Base-by-base conservation (phyloP, 2,888 invertebrate species). In the Parnassius smintheus region DNA sequence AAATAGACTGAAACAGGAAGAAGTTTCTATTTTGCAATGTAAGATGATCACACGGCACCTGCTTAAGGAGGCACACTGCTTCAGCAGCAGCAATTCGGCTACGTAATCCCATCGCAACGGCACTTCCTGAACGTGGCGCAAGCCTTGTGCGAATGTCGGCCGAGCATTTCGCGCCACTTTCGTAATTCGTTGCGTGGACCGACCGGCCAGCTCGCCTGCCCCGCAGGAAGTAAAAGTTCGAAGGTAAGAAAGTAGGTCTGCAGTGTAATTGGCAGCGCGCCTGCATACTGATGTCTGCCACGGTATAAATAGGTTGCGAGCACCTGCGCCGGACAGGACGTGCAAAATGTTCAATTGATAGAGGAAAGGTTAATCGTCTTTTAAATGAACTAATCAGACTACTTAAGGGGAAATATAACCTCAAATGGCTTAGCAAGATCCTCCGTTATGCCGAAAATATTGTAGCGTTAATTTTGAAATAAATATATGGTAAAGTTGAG, bases 171-270 rank as follows among this genome's bases (percentile, higher is more conserved):
- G 91, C 91, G 91, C 89, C 86, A 90, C 90, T 91, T 89, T 91
- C 91, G 91, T 89, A 90, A 91, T 87, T 82, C 83, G 85, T 89
- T 90, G 90, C 89, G 90, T 89, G 86, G 91, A 81, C 84, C 88
- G 86, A 83, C 85, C 87, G 87, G 85, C 86, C 83, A 86, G 82
- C 85, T 81, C 76, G 88, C 84, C 83, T 79, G 86, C 87, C 86
- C 89, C 90, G 89, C 89, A 91, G 91, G 91, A 91, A 91, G 91
- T 91, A 91, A 91, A 91, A 91, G 91, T 91, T 91, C 91, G 90
- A 90, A 91, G 91, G 89, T 91, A 91, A 89, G 91, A 91, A 91
- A 91, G 91, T 91, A 89, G 91, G 91, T 91, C 91, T 89, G 88
- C 81, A 73, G 83, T 88, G 87, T 87, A 90, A 89, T 90, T 90